Evolutionary conservation across 1,140 invertebrate species (phyloP).

Genomic region (Venustaconcha ellipsiformis): DNA sequence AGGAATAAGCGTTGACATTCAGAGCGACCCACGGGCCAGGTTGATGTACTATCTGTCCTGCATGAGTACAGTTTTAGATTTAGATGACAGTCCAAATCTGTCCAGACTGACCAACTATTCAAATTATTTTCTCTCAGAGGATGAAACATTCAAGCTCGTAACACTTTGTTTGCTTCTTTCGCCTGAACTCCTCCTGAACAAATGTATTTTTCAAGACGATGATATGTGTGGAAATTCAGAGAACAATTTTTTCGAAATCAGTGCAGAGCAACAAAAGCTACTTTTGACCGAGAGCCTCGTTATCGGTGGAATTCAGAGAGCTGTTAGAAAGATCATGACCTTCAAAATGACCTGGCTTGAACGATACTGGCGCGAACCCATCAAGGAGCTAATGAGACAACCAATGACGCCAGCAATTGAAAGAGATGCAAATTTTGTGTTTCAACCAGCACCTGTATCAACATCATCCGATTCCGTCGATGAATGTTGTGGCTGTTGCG

Average conservation of each 20-base stretch:
- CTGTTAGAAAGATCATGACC: slow-evolving; percentile 38
- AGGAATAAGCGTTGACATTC: slow-evolving; percentile 25
- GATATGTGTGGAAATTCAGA: slow-evolving; percentile 33
- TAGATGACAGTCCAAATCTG: slow-evolving; percentile 28
- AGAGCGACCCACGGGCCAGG: slow-evolving; percentile 37
- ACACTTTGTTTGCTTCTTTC: slow-evolving; percentile 32
- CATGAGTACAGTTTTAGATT: slow-evolving; percentile 39
- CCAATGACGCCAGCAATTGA: background rate
- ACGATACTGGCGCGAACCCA: slow-evolving; percentile 11
- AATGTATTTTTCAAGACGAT: slow-evolving; percentile 44
- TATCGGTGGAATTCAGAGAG: slow-evolving; percentile 34
- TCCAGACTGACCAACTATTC: slow-evolving; percentile 27
- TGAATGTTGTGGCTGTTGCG: too few species aligned
- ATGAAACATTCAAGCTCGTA: slow-evolving; percentile 29
- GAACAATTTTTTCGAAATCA: slow-evolving; percentile 45
- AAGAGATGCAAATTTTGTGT: too few species aligned
- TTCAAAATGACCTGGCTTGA: slow-evolving; percentile 25
- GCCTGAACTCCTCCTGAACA: slow-evolving; percentile 39
- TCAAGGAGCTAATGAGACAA: background rate
- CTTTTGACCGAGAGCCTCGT: slow-evolving; percentile 37
- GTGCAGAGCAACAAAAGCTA: slow-evolving; percentile 29
- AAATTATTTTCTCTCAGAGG: slow-evolving; percentile 23
- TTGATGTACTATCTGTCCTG: slow-evolving; percentile 47
- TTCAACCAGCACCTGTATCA: too few species aligned
- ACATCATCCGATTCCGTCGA: too few species aligned